Conservation (phyloP, 2,888 invertebrate genomes). For the Callinectes sapidus region DNA sequence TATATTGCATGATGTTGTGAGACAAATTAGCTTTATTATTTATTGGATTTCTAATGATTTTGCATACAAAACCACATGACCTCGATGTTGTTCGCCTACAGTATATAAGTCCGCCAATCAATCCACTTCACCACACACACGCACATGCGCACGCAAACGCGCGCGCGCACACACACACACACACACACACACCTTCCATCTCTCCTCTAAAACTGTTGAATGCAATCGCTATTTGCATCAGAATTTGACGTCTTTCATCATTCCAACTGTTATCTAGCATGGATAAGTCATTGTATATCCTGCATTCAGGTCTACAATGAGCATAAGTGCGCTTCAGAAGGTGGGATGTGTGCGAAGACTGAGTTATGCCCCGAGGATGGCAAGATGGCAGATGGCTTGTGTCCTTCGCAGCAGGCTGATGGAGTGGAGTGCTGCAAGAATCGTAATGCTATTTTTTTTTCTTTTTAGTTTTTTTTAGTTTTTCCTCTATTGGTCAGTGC, state of each 20-base stretch:
- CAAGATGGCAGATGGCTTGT: background rate
- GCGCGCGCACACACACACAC: too few species aligned
- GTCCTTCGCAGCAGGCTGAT: background rate
- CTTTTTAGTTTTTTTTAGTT: too few species aligned
- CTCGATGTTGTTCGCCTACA: background rate
- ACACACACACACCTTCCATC: background rate
- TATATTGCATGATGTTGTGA: background rate
- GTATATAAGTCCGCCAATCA: background rate
- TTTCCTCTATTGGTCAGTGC: background rate
- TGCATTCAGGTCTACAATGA: background rate
- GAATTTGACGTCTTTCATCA: background rate
- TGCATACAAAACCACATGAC: background rate
- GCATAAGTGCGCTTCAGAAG: background rate
- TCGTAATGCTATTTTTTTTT: background rate
- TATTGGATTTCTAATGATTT: background rate
- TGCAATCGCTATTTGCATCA: background rate
- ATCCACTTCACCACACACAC: too few species aligned
- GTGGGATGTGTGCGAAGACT: background rate
- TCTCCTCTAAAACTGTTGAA: background rate
- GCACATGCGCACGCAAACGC: too few species aligned
- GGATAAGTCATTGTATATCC: background rate
- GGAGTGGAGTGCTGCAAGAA: background rate
- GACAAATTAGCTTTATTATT: background rate
- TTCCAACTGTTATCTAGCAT: background rate
- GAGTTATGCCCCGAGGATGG: background rate